Base-by-base conservation (phyloP, 1,140 invertebrate species). In the Stegodyphus mimosarum region DNA sequence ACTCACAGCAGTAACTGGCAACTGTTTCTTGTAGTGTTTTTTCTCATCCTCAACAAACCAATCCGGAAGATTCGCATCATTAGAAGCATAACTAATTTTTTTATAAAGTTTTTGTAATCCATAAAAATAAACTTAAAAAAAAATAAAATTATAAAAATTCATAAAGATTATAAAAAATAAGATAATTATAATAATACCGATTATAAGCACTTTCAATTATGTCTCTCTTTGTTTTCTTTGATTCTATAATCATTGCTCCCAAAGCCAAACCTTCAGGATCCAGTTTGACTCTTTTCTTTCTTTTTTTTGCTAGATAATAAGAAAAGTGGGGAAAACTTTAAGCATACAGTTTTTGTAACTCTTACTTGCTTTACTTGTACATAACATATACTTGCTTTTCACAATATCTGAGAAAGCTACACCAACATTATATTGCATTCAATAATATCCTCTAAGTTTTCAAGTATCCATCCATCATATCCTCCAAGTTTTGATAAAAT, bases 21-120 rank as follows among this genome's bases (percentile, higher is more conserved):
- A 17, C 17, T 83, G 79, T 64, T 87, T 88, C 53, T 74, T 93
- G 94, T 96, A 97, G 89, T 99, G 96, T 90, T 95, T 95, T 79
- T 94, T 93, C 91, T 99, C 99, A 89, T 99, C 98, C 86, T 96
- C 93, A 0, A 94, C 92, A 92, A 99, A 99, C 99, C 99, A 99
- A 87, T 95, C 95, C 0, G 99, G 99, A 53, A 99, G 91, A 70
- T 96, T 93, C 9, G 94, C 93, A 90, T 99, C 98, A 88, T 92
- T 91, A 88, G 90, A 91, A 87, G 92, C 91, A 87, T 92, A 92
- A 76, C 92, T 91, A 86, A 55, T n/a, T n/a, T n/a, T n/a, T n/a
- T n/a, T n/a, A n/a, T 89, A 88, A 86, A 63, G 15, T 66, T 33
- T 33, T 96, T 93, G 9, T 94, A 93, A 90, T 99, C 98, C 88